Evolutionary conservation across 2,113 vertebrate genomes (phyloP).

Genomic region (Craseonycteris thonglongyai): DNA sequence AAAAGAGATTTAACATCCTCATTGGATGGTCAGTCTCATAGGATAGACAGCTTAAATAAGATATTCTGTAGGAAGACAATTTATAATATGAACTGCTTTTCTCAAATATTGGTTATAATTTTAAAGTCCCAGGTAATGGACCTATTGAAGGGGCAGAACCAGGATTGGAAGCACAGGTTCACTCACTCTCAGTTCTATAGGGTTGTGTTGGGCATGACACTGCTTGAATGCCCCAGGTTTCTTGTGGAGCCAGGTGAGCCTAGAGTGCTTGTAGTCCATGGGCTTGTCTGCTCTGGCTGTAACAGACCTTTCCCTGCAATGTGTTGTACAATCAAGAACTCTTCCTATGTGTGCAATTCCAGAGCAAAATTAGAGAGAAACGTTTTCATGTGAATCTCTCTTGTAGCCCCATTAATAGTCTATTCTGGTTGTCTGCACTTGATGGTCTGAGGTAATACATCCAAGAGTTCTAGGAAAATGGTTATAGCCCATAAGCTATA

Average conservation of each 20-base stretch:
- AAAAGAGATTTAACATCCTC: background rate
- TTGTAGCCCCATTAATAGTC: background rate
- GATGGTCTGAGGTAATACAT: background rate
- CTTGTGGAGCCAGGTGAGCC: too few relatives aligned
- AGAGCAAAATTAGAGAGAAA: background rate
- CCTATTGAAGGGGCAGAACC: background rate
- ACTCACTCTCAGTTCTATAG: background rate
- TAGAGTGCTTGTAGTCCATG: background rate
- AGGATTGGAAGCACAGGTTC: background rate
- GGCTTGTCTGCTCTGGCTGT: background rate
- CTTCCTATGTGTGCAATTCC: background rate
- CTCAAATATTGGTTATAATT: background rate
- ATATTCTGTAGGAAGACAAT: background rate
- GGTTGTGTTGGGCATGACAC: background rate
- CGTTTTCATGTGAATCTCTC: background rate
- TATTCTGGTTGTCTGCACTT: background rate
- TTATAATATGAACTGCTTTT: background rate
- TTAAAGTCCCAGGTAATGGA: background rate
- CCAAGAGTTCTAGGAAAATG: background rate
- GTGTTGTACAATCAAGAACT: background rate
- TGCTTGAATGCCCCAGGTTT: background rate
- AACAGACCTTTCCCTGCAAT: background rate
- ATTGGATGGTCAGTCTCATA: background rate
- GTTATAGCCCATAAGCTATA: background rate
- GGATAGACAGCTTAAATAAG: background rate